Evolutionary conservation across 2,797 vertebrate species (phyloP), one percentile per base, ranked within the genome.

Genomic region (Galago senegalensis): DNA sequence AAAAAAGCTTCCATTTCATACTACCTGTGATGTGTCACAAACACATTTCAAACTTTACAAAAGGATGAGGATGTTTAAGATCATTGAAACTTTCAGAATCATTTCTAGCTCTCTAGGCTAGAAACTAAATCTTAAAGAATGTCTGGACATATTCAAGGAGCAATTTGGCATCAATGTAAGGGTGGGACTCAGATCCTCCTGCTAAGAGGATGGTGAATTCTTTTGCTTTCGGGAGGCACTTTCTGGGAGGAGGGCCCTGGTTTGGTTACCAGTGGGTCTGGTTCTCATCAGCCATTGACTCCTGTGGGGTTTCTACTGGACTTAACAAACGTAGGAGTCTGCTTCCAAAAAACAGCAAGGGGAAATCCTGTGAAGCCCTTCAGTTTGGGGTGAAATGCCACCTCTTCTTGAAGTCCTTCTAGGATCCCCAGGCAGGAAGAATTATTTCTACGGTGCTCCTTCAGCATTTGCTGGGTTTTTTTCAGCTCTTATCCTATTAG

Each of bases 21-120:
- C 91, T 91, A 87, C 93, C 91, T 97, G 93, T 13, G 87, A 49
- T 10, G 73, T 87, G 96, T 91, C 94, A 87, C 90, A 92, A 73
- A 82, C 40, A 46, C 72, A 16, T 53, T 14, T 53, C 14, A 9
- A 34, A 37, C 65, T 96, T 93, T 91, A 43, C 84, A 60, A 87
- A 89, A 84, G 43, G 56, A 77, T 60, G 86, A 94, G 58, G 91
- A 92, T 25, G 65, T 40, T 72, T 29, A 93, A 93, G 80, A 86
- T 1, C 16, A 80, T 1, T 4, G 84, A 91, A 92, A 91, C 65
- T 58, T 67, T 37, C 67, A 87, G 77, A 84, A 65, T 12, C 49
- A 70, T 85, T 92, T 83, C 82, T 34, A 87, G 84, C n/a, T 89
- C 46, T 37, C 49, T 10, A 77, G 37, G 46, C 29, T 53, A 72